Percentiles rank a stretch among this genome's conserved stretches.
Evolutionary conservation across 2,797 vertebrate genomes (phyloP).

Genomic region (Dryobates pubescens): DNA sequence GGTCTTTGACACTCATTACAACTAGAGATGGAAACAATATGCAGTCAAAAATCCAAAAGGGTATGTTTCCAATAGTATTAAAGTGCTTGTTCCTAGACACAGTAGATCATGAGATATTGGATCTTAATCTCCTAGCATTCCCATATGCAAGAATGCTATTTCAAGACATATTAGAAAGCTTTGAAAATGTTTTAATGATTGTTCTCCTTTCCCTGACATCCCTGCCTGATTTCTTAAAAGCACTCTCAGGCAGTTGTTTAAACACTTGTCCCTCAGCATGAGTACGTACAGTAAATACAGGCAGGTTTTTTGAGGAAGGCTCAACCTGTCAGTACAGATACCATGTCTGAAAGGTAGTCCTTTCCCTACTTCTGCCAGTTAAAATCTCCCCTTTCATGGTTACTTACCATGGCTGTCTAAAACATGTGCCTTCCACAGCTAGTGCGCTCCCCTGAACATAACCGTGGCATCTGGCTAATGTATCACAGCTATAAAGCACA

Average conservation of each 20-base stretch:
- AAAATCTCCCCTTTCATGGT: not conserved
- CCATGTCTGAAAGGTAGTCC: not conserved
- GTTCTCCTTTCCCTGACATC: constrained; percentile 3
- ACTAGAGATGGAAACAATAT: not conserved
- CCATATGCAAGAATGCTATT: not conserved
- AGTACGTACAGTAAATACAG: not conserved
- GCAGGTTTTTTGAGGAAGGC: not conserved
- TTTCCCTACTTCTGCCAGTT: not conserved
- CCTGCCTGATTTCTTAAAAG: constrained; percentile 43
- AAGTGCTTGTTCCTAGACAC: constrained; percentile 44
- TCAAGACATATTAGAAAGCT: constrained; percentile 36
- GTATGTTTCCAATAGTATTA: constrained; percentile 49
- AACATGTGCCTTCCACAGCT: not conserved
- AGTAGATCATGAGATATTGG: constrained; percentile 52
- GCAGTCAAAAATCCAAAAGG: not conserved
- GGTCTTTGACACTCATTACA: constrained; percentile 13
- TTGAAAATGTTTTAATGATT: constrained; percentile 32
- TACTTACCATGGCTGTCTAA: not conserved
- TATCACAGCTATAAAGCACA: not conserved
- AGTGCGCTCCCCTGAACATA: not conserved
- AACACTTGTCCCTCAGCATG: constrained; percentile 5
- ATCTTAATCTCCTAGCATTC: constrained; percentile 51
- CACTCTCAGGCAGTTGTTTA: constrained; percentile 33
- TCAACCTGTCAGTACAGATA: not conserved
- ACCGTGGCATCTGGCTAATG: not conserved